Percentiles rank a stretch among this genome's conserved stretches.
These are phyloP conservation scores for Myripristis jacobus DNA, from an alignment of 2,797 vertebrate genomes.

Conservation along the genomic window DNA sequence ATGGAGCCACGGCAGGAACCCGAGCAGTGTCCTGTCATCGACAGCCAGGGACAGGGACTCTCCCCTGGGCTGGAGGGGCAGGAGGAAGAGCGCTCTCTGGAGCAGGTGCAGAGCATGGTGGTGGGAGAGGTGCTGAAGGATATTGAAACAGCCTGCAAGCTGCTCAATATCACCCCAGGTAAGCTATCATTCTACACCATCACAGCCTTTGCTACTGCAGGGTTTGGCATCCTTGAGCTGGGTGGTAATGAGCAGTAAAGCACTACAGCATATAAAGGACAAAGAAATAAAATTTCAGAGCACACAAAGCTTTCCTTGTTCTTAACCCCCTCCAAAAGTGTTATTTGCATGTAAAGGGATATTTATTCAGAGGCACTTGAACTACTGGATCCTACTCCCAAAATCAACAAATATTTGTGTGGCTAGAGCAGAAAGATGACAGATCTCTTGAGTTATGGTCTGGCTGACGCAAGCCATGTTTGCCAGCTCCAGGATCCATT, in stretches of 20 bases:
- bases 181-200: slow-evolving; percentile 40
- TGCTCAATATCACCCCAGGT: slow-evolving; percentile 97
- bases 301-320: slow-evolving; percentile 28
- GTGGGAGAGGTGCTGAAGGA: slow-evolving; percentile 98
- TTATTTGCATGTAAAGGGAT: slow-evolving; percentile 38
- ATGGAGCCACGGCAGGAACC: slow-evolving; percentile 78
- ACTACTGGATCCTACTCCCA: slow-evolving; percentile 45
- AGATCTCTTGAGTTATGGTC: slow-evolving; percentile 65
- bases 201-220: slow-evolving; percentile 22
- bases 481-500: slow-evolving; percentile 82
- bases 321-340: not conserved
- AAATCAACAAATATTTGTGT: slow-evolving; percentile 63
- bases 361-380: slow-evolving; percentile 47
- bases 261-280: slow-evolving; percentile 13
- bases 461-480: slow-evolving; percentile 68
- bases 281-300: slow-evolving; percentile 30
- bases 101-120: slow-evolving; percentile 98
- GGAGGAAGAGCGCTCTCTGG: slow-evolving; percentile 93
- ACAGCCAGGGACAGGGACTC: slow-evolving; percentile 92
- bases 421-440: slow-evolving; percentile 53
- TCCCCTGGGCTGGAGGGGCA: slow-evolving; percentile 87
- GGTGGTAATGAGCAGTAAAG: not conserved
- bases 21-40: slow-evolving; percentile 93
- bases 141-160: slow-evolving; percentile 97
- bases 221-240: slow-evolving; percentile 4